Base-by-base conservation (phyloP, 1,140 invertebrate genomes). In the Bombyx mandarina region DNA sequence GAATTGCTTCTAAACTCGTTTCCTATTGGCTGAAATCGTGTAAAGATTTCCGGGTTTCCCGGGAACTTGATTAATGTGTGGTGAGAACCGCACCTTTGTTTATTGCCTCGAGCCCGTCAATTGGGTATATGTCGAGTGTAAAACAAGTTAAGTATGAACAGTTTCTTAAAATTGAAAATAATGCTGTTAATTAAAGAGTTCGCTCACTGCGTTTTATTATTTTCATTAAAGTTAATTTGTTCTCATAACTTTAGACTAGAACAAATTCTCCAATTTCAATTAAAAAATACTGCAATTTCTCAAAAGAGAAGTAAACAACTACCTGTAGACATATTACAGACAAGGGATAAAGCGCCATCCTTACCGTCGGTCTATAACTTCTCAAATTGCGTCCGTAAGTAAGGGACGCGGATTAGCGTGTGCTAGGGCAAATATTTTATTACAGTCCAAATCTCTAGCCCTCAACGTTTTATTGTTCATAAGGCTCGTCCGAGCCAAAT, bases 381-480 rank as follows among this genome's bases (percentile, higher is more conserved):
- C 76, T 82, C 73, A 82, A 84, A 86, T 83, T 83, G 74, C 79
- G 76, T 72, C 71, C 74, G 75, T 74, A 82, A 86, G 82, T 83
- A 77, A 82, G 81, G 81, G 78, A 79, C 71, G 68, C 62, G 82
- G 82, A 84, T 86, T 86, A 86, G 82, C 80, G 71, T 69, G 79
- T 75, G 79, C 77, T 80, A 79, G 79, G 81, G 81, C 81, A 86
- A 86, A 86, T 86, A 84, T 86, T 86, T 86, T 86, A 86, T 86
- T 84, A 86, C 82, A 78, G 83, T 79, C 83, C 77, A 79, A 86
- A 84, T 86, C 81, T 83, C 79, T 76, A 79, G 79, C 83, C 81
- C 83, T 84, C 79, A 72, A 82, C 75, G 76, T 86, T 86, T 86
- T 84, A 86, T 86, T 86, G 83, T 86, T 86, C 83, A 86, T 86